Percentiles rank a stretch among this genome's conserved stretches.
Evolutionary conservation across 2,797 vertebrate species (phyloP).

Genomic region (Glossophaga mutica): DNA sequence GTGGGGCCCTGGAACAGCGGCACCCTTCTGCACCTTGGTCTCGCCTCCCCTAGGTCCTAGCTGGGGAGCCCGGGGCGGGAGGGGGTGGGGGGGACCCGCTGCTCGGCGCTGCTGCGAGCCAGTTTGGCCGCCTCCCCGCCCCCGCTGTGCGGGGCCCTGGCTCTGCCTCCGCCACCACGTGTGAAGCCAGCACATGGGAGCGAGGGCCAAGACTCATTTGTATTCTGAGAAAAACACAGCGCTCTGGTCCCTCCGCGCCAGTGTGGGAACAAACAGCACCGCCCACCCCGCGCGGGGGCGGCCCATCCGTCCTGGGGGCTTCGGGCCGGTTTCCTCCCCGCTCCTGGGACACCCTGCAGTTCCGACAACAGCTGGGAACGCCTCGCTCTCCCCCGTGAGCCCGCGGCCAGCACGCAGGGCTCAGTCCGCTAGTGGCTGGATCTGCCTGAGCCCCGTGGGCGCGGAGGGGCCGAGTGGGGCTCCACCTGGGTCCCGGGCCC

Average conservation of each 20-base stretch:
- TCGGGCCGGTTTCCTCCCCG: not conserved
- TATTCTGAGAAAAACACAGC: not conserved
- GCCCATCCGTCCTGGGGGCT: not conserved
- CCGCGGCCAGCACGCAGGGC: rapidly evolving
- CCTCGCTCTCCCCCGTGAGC: rapidly evolving
- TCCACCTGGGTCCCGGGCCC: rapidly evolving
- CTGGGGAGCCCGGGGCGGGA: not conserved
- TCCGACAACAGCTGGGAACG: not conserved
- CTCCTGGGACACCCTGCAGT: not conserved
- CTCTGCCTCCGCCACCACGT: not conserved
- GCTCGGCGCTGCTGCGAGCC: not conserved
- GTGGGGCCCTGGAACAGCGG: rapidly evolving
- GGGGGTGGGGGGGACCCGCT: too few species aligned
- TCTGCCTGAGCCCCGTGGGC: not conserved
- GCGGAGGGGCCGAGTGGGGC: rapidly evolving
- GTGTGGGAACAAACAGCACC: not conserved
- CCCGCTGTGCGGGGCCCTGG: not conserved
- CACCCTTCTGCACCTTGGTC: not conserved
- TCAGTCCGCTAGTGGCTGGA: not conserved
- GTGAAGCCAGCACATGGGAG: not conserved
- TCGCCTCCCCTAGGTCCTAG: not conserved
- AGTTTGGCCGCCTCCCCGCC: not conserved
- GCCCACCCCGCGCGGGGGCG: not conserved
- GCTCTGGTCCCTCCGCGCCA: not conserved
- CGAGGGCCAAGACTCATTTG: not conserved